Evolutionary conservation across 1,140 invertebrate genomes (phyloP), one percentile per base, ranked within the genome.

Genomic region (Cyphomyrmex costatus): DNA sequence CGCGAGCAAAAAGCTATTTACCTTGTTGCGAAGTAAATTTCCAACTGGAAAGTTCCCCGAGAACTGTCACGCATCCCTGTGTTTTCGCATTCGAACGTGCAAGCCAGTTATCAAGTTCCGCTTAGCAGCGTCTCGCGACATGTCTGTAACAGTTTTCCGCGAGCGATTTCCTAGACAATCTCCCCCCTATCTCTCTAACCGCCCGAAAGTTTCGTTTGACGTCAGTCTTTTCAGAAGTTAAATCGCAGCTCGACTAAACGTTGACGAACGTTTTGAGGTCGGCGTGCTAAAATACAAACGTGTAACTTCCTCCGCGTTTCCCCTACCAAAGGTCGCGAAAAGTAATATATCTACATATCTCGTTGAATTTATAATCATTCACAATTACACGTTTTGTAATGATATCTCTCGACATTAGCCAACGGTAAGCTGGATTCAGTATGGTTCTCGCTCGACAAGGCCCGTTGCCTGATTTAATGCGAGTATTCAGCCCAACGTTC

Each of bases 71-170:
- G 79, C 49, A 8, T 73, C 60, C 60, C 46, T 53, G 79, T 71
- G 88, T 63, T 73, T 73, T 73, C 84, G 51, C 65, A 53, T 89
- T 89, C 49, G 80, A 86, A 89, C 85, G 88, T 53, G 87, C 74
- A 63, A 78, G 73, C 86, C 87, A 30, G 80, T 91, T 91, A 90
- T 90, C 90, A 80, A 71, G 79, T 86, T 85, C 65, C 78, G 74
- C 76, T 77, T 56, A 61, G 86, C 84, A 68, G 77, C 84, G 87
- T 91, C 89, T 91, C 89, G 86, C 84, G 85, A 91, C 86, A 87
- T 77, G 87, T 79, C 86, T 88, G 89, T 89, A 87, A 86, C 86
- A 90, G 88, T 89, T 90, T 86, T 82, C 76, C 79, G 71, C 86
- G 79, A 86, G 77, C 80, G 83, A 87, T 90, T 87, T 90, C 89